phyloP scores from a whole-genome alignment of 2,888 invertebrate species.

The Parnassius glacialis region DNA sequence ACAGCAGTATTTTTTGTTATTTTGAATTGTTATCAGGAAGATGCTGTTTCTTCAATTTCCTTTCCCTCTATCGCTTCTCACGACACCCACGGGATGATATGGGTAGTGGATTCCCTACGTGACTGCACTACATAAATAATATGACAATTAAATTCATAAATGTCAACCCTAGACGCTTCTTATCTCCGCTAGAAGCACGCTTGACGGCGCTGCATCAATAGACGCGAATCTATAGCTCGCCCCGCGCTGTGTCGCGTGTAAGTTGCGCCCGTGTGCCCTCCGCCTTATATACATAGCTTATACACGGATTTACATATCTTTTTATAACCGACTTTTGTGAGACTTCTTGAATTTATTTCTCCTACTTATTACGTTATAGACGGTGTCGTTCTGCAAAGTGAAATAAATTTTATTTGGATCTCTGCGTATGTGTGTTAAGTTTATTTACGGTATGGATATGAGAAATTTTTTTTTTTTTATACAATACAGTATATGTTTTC shows the following conservation, averaged over 20 bases:
- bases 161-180: slow-evolving; percentile 54
- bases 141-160: slow-evolving; percentile 8
- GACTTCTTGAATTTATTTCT: slow-evolving; percentile 26
- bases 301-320: slow-evolving; percentile 28
- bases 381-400: slow-evolving; percentile 17
- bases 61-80: too few species aligned
- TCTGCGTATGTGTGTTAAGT: neutral
- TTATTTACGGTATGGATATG: neutral
- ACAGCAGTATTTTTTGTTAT: too few species aligned
- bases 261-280: slow-evolving; percentile 31
- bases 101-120: too few species aligned
- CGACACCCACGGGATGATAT: too few species aligned
- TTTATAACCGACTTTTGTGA: slow-evolving; percentile 27
- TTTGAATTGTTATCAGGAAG: too few species aligned
- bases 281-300: slow-evolving; percentile 29
- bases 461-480: neutral
- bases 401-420: slow-evolving; percentile 14
- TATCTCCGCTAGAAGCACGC: slow-evolving; percentile 64
- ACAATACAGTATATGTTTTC: too few species aligned
- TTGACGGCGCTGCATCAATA: slow-evolving; percentile 69
- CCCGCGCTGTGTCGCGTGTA: slow-evolving; percentile 26
- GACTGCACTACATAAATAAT: too few species aligned
- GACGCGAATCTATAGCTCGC: slow-evolving; percentile 42
- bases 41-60: too few species aligned
- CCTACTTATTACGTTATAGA: slow-evolving; percentile 24